Evolutionary conservation across 2,888 invertebrate genomes (phyloP).

Genomic region (Mythimna vitellina): DNA sequence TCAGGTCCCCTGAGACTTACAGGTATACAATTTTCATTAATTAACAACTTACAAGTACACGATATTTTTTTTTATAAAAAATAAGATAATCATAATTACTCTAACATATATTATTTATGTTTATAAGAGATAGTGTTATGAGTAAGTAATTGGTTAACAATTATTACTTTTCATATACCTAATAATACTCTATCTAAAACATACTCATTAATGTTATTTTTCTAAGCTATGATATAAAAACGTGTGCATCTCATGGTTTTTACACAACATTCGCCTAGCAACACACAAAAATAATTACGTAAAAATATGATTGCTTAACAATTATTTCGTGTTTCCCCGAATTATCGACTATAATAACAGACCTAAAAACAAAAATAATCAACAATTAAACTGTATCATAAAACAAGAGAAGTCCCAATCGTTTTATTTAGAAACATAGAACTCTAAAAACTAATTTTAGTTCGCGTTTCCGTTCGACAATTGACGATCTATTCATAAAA

Average conservation of each 20-base stretch:
- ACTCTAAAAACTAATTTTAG: constrained; percentile 69
- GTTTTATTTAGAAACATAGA: constrained; percentile 52
- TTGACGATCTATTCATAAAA: constrained; percentile 80
- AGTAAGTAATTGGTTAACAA: too few relatives aligned
- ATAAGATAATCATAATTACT: too few relatives aligned
- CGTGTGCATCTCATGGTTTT: constrained; percentile 16
- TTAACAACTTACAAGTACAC: too few relatives aligned
- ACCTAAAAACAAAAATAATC: constrained; percentile 19
- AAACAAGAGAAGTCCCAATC: constrained; percentile 48
- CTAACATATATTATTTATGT: too few relatives aligned
- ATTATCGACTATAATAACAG: constrained; percentile 29
- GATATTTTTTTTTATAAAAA: too few relatives aligned
- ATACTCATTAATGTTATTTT: neutral
- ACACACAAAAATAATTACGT: constrained; percentile 26
- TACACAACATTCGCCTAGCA: constrained; percentile 6
- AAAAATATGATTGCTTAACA: constrained; percentile 26
- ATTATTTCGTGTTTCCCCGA: constrained; percentile 30
- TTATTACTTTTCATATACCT: neutral
- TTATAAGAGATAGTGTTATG: too few relatives aligned
- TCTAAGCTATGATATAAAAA: neutral
- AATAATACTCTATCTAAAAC: neutral
- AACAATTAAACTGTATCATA: constrained; percentile 32
- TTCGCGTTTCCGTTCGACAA: constrained; percentile 77
- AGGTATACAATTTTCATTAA: too few relatives aligned
- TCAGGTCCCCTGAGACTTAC: too few relatives aligned